Evolutionary conservation across 2,797 vertebrate species (phyloP).

Genomic region (Poeciliopsis paucimaculata): DNA sequence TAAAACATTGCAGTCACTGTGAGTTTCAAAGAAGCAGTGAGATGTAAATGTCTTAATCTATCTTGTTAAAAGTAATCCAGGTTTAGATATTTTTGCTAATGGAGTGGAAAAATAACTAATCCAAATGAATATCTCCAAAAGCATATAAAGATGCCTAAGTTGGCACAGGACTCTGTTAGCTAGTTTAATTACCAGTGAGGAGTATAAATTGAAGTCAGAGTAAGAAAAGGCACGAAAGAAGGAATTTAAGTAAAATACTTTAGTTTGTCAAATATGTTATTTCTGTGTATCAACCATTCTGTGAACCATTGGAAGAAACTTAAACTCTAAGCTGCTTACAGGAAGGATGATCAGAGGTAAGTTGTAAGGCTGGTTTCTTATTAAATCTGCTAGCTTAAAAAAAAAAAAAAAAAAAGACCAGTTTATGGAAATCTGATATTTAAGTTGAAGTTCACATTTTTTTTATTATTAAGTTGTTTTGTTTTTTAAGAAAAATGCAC

Average conservation of each 20-base stretch:
- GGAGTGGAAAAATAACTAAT: background rate
- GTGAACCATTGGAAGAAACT: no score
- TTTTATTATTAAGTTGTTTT: no score
- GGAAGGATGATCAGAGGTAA: no score
- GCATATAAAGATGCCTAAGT: background rate
- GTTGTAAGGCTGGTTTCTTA: no score
- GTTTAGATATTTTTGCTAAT: background rate
- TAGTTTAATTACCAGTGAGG: background rate
- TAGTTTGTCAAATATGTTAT: background rate
- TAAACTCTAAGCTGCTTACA: no score
- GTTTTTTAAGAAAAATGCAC: no score
- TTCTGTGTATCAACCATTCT: background rate
- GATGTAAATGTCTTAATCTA: background rate
- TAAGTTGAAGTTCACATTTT: no score
- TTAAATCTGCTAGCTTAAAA: no score
- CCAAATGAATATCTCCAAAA: background rate
- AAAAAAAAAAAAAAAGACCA: no score
- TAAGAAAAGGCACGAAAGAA: background rate
- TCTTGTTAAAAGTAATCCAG: background rate
- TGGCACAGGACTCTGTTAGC: background rate
- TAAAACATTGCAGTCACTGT: background rate
- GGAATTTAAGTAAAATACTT: background rate
- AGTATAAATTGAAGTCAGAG: background rate
- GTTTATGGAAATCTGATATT: no score
- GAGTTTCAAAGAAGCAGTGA: background rate